A percentile compares a stretch with the other conserved stretches of the same genome.
phyloP scores from a whole-genome alignment of 1,140 invertebrate genomes.

The Panagrolaimus sp. region DNA sequence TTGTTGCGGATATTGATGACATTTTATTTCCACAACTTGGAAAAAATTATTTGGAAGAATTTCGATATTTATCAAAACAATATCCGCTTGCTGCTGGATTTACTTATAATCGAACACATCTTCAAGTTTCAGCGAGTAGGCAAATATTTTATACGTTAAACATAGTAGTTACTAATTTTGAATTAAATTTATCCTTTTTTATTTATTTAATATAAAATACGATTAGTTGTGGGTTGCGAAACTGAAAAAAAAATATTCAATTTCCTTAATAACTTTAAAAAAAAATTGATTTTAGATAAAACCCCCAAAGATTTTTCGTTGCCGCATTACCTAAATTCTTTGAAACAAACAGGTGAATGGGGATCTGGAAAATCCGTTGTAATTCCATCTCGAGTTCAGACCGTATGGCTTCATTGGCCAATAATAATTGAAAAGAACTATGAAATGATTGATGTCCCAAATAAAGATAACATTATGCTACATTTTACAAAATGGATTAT shows the following conservation, averaged over 20 bases:
- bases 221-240: too few species aligned
- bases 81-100: too few species aligned
- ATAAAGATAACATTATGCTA: conserved; percentile 2
- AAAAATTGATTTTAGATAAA: too few species aligned
- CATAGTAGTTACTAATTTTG: too few species aligned
- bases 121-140: too few species aligned
- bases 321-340: not conserved
- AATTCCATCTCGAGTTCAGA: not conserved
- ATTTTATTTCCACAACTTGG: not conserved
- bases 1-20: conserved; percentile 1
- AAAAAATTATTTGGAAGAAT: not conserved
- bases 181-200: too few species aligned
- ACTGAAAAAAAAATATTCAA: too few species aligned
- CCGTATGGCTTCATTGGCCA: conserved; percentile 11
- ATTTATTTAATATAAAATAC: too few species aligned
- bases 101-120: too few species aligned
- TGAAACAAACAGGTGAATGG: not conserved
- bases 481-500: conserved; percentile 10
- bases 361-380: conserved; percentile 1
- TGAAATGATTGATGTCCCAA: not conserved
- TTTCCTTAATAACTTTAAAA: too few species aligned
- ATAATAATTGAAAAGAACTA: not conserved
- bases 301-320: not conserved
- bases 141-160: too few species aligned
- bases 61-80: not conserved